phyloP scores from a whole-genome alignment of 2,113 vertebrate genomes.

The Coptodon rendalli region DNA sequence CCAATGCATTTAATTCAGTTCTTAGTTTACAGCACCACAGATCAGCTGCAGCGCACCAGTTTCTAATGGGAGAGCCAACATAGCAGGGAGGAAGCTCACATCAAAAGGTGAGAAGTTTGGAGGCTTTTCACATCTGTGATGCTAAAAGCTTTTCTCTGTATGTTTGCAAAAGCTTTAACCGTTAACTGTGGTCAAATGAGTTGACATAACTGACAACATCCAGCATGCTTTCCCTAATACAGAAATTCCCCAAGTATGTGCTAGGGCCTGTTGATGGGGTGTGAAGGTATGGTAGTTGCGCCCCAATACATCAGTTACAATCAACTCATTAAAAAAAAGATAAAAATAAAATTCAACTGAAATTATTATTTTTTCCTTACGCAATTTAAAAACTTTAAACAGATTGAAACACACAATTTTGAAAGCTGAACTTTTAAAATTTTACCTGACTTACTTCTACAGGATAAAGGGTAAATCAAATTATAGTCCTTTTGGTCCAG shows the following conservation, averaged over 20 bases:
- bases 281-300: neutral
- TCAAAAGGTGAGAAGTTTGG: neutral
- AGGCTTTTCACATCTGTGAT: neutral
- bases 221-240: neutral
- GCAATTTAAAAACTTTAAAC: accelerated
- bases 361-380: neutral
- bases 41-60: neutral
- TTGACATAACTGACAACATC: neutral
- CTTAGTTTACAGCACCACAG: neutral
- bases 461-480: neutral
- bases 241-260: neutral
- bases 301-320: neutral
- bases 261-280: neutral
- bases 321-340: neutral
- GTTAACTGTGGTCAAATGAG: neutral
- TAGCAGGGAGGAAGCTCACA: neutral
- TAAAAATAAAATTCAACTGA: neutral
- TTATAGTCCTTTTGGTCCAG: neutral
- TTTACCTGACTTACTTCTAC: neutral
- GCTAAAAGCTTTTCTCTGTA: neutral
- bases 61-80: neutral
- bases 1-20: neutral
- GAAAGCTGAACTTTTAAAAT: neutral
- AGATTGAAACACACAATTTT: accelerated
- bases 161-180: neutral